Percentiles rank a stretch among this genome's conserved stretches.
phyloP scores from a whole-genome alignment of 2,888 invertebrate genomes.

The Halocaridina rubra region DNA sequence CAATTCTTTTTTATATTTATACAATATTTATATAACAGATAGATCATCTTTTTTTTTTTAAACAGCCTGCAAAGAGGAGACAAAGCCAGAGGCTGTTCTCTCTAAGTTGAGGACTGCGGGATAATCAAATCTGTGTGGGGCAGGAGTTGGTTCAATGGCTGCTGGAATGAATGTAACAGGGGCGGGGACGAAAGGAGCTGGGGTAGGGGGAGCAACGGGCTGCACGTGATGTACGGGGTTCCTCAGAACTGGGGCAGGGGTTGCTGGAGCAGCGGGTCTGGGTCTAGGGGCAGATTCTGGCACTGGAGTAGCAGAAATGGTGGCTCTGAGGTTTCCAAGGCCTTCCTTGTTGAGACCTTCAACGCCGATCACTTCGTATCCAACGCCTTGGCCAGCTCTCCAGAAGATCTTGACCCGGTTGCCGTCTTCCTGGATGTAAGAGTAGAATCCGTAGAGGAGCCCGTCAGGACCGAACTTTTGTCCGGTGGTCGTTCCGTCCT shows the following conservation, averaged over 20 bases:
- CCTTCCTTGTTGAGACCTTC: slow-evolving; percentile 49
- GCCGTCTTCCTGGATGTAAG: slow-evolving; percentile 57
- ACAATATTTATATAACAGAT: background rate
- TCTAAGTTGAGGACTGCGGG: slow-evolving; percentile 60
- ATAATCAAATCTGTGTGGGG: slow-evolving; percentile 58
- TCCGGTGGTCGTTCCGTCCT: slow-evolving; percentile 59
- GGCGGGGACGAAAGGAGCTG: background rate
- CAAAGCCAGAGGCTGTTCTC: slow-evolving; percentile 56
- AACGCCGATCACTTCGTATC: slow-evolving; percentile 58
- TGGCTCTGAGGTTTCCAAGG: slow-evolving; percentile 56
- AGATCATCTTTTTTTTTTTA: background rate
- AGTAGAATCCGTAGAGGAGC: slow-evolving; percentile 62
- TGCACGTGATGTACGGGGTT: background rate
- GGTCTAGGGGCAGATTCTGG: background rate
- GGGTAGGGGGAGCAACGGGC: background rate
- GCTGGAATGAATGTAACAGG: slow-evolving; percentile 24
- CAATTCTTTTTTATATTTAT: too few relatives aligned
- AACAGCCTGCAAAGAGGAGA: slow-evolving; percentile 52
- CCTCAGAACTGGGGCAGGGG: background rate
- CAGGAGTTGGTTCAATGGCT: slow-evolving; percentile 35
- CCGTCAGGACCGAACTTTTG: slow-evolving; percentile 62
- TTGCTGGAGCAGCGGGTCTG: background rate
- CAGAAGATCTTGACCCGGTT: slow-evolving; percentile 61
- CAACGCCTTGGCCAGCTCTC: slow-evolving; percentile 59
- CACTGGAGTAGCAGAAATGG: background rate